Conservation (phyloP, 2,797 vertebrate species). For the Acanthiza pusilla region DNA sequence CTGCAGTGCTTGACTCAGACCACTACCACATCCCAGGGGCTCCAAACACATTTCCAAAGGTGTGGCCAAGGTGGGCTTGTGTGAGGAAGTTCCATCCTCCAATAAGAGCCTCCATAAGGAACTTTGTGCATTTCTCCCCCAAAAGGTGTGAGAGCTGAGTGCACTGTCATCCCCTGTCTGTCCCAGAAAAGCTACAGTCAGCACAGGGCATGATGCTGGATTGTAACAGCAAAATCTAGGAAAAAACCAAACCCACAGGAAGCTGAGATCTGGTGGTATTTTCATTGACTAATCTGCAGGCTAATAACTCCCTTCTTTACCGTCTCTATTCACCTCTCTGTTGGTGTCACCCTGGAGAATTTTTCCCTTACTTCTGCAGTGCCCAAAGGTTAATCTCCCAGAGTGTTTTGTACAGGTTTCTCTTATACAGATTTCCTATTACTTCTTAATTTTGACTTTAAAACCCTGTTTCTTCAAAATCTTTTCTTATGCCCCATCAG, state of each 20-base stretch:
- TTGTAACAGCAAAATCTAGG: neutral
- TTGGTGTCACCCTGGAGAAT: neutral
- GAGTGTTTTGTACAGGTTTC: neutral
- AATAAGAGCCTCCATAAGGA: neutral
- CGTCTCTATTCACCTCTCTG: neutral
- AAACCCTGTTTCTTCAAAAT: neutral
- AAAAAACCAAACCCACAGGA: neutral
- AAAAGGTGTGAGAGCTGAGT: neutral
- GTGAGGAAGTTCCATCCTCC: neutral
- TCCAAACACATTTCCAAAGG: neutral
- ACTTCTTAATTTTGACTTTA: neutral
- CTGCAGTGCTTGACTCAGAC: neutral
- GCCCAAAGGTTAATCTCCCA: neutral
- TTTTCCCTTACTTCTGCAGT: neutral
- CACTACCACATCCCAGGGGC: fast-evolving
- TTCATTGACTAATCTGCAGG: neutral
- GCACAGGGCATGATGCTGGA: neutral
- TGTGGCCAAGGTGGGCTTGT: neutral
- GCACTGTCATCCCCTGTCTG: no score
- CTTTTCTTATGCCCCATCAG: neutral
- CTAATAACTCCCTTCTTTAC: neutral
- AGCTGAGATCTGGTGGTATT: neutral
- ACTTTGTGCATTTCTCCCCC: neutral
- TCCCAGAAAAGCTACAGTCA: neutral
- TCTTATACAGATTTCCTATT: neutral